Conservation (phyloP, 2,113 vertebrate species). For the Gulo gulo region DNA sequence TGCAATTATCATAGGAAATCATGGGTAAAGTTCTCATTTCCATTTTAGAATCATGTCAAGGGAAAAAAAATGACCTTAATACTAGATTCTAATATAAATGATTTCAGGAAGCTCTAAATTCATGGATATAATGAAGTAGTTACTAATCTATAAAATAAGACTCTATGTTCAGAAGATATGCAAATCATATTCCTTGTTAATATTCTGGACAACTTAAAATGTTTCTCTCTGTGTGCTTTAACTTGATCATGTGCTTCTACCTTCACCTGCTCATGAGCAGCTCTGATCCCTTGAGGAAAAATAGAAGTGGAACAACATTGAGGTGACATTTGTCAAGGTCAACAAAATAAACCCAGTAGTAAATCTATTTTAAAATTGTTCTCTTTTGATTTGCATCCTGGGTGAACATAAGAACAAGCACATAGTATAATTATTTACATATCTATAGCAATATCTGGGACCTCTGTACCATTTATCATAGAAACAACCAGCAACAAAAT, state of each 20-base stretch:
- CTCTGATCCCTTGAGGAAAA: constrained; percentile 58
- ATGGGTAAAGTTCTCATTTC: neutral
- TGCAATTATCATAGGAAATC: neutral
- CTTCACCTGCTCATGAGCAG: constrained; percentile 31
- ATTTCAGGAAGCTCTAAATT: constrained; percentile 31
- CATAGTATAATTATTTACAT: neutral
- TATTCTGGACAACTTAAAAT: constrained; percentile 54
- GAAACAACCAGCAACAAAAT: constrained; percentile 53
- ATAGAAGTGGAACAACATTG: constrained; percentile 50
- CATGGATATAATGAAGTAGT: constrained; percentile 66
- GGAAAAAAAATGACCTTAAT: neutral
- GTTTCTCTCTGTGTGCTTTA: constrained; percentile 70
- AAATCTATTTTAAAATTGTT: constrained; percentile 50
- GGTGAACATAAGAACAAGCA: neutral
- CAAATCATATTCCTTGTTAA: constrained; percentile 43
- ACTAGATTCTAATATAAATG: constrained; percentile 63
- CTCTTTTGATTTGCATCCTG: constrained; percentile 12
- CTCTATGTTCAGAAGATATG: constrained; percentile 32
- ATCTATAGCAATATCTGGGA: constrained; percentile 30
- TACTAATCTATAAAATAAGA: constrained; percentile 66
- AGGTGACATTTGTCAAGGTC: constrained; percentile 72
- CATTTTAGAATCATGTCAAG: neutral
- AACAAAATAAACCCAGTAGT: neutral
- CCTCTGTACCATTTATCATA: constrained; percentile 47
- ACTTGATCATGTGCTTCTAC: constrained; percentile 61